phyloP scores from a whole-genome alignment of 2,113 vertebrate species.

The Himantopus leucocephalus region DNA sequence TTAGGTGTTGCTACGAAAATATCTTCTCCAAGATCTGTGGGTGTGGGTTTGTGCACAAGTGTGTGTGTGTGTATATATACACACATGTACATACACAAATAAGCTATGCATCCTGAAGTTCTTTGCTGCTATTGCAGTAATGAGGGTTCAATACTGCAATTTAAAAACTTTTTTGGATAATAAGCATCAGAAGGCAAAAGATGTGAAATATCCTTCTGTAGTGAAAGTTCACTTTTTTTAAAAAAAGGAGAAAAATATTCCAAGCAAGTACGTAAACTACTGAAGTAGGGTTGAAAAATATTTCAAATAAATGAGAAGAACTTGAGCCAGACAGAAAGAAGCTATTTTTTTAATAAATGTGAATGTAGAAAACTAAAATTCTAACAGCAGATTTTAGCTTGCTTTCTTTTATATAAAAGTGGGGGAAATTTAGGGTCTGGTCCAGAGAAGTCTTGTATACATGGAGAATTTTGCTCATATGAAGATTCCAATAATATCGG shows the following conservation, averaged over 20 bases:
- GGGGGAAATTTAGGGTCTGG: not conserved
- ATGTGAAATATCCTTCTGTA: not conserved
- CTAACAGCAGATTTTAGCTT: not conserved
- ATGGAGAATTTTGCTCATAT: not conserved
- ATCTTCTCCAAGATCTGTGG: not conserved
- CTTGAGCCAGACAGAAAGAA: not conserved
- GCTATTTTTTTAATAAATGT: not conserved
- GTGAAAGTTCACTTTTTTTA: not conserved
- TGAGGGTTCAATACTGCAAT: not conserved
- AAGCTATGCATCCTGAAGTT: not conserved
- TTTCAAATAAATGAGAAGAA: not conserved
- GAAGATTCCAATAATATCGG: not conserved
- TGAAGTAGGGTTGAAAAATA: not conserved
- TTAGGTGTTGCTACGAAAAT: not conserved
- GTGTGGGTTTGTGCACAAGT: not conserved
- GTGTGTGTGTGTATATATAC: not conserved
- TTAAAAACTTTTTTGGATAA: not conserved
- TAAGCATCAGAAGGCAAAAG: not conserved
- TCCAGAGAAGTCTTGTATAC: not conserved
- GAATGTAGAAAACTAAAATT: not conserved
- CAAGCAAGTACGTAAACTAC: not conserved
- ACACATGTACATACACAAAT: not conserved
- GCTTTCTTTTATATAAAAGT: not conserved
- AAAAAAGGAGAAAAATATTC: not conserved
- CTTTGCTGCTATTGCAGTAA: not conserved